These are phyloP conservation scores for Psittacus erithacus DNA, from an alignment of 2,113 vertebrate species.

Conservation along the genomic window DNA sequence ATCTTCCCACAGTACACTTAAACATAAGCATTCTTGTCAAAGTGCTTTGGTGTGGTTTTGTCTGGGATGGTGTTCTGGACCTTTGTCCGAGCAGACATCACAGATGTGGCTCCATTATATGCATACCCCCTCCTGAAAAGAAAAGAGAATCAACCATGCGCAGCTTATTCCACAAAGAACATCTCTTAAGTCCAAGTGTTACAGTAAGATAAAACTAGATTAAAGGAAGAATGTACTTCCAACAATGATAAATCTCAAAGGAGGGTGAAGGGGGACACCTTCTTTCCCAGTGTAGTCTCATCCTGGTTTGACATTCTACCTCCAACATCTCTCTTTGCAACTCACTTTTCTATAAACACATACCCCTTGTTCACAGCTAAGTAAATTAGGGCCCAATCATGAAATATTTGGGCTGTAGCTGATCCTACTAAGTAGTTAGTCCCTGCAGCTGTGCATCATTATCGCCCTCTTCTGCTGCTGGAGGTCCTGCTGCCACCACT, in stretches of 20 bases:
- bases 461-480: not conserved
- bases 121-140: conserved; percentile 76
- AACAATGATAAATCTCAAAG: not conserved
- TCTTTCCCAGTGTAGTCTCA: not conserved
- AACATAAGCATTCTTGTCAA: conserved; percentile 89
- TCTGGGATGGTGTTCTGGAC: conserved; percentile 73
- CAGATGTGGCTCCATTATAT: conserved; percentile 81
- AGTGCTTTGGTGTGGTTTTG: conserved; percentile 72
- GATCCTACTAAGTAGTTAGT: not conserved
- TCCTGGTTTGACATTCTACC: not conserved
- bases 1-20: conserved; percentile 49
- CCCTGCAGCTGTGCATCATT: not conserved
- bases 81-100: conserved; percentile 80
- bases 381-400: not conserved
- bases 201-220: not conserved
- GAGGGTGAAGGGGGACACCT: not conserved
- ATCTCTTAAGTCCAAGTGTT: not conserved
- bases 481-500: not conserved
- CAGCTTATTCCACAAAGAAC: not conserved
- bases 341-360: accelerated
- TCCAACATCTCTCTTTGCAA: not conserved
- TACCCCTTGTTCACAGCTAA: not conserved
- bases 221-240: not conserved
- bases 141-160: conserved; percentile 4
- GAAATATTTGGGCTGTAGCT: not conserved